Base-by-base conservation (phyloP, 2,113 vertebrate species). In the Hyaena hyaena region DNA sequence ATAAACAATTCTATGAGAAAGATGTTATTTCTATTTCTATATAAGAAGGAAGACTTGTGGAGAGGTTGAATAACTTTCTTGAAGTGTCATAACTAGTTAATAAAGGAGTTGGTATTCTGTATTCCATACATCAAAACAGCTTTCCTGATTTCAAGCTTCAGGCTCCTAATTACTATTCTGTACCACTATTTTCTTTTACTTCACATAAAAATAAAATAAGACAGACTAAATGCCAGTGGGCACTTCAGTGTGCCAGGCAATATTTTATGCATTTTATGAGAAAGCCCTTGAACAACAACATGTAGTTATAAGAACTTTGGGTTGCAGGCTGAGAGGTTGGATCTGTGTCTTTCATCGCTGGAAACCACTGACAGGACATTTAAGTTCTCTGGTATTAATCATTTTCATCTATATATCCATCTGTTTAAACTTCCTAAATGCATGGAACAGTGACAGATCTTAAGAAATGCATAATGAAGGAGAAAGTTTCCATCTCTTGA, bases 101-200 rank as follows among this genome's bases (percentile, higher is more conserved):
- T 45, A 77, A 43, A 28, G 48, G 28, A 80, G 15, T 5, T 87
- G 73, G 26, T 55, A n/a, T 81, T 80, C 83, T 66, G n/a, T n/a
- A 9, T 68, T 66, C 68, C 39, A 48, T 61, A 82, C 48, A 83
- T 58, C 19, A 35, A 88, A 58, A 33, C 58, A 74, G 23, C 0
- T 93, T 96, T 88, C 88, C 31, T 61, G 1, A 93, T 88, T 93
- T 68, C 68, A 92, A 73, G 45, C n/a, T 76, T 17, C 76, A 68
- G 17, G 35, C 10, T 88, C 53, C 77, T 95, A 61, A 83, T 92
- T 82, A 58, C 31, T 68, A 1, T 68, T 76, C 48, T 93, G 48
- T 76, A 61, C 33, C 63, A 65, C 24, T 93, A 50, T 93, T 93
- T 58, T 83, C 84, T 96, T 71, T 92, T 83, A 58, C 69, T 88